A percentile compares a stretch with the other conserved stretches of the same genome.
Conservation (phyloP, 2,797 vertebrate genomes). For the Cynopterus sphinx region DNA sequence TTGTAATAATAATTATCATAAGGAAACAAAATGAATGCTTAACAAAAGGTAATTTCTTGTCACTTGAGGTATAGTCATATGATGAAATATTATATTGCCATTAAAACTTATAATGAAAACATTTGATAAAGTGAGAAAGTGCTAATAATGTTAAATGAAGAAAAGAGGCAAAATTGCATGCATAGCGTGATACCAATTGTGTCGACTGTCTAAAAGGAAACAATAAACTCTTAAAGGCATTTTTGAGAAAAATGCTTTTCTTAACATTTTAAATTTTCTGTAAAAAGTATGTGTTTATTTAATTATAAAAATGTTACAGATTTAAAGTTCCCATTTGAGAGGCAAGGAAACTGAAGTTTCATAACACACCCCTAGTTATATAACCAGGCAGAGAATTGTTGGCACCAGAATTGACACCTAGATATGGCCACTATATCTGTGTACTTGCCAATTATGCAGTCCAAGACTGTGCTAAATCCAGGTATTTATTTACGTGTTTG, state of each 20-base stretch:
- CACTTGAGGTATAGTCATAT: not conserved
- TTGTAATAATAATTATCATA: not conserved
- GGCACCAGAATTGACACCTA: not conserved
- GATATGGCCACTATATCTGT: accelerated
- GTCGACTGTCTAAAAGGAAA: too few species aligned
- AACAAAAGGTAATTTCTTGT: not conserved
- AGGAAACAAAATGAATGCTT: not conserved
- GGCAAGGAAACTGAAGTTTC: not conserved
- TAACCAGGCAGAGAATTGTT: not conserved
- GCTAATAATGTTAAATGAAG: not conserved
- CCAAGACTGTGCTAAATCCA: not conserved
- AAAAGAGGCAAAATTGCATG: too few species aligned
- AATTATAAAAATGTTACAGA: not conserved
- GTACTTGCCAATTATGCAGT: accelerated
- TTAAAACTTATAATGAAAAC: not conserved
- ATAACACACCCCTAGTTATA: not conserved
- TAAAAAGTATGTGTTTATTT: not conserved
- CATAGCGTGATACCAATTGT: accelerated
- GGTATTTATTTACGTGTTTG: too few species aligned
- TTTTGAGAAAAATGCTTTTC: not conserved
- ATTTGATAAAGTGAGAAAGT: not conserved
- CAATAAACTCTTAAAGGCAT: accelerated
- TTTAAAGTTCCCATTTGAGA: not conserved
- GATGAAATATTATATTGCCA: not conserved
- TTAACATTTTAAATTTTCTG: not conserved